These are phyloP conservation scores for Amphimedon queenslandica DNA, from an alignment of 37 sponge, comb jelly and placozoan genomes.

Conservation along the genomic window DNA sequence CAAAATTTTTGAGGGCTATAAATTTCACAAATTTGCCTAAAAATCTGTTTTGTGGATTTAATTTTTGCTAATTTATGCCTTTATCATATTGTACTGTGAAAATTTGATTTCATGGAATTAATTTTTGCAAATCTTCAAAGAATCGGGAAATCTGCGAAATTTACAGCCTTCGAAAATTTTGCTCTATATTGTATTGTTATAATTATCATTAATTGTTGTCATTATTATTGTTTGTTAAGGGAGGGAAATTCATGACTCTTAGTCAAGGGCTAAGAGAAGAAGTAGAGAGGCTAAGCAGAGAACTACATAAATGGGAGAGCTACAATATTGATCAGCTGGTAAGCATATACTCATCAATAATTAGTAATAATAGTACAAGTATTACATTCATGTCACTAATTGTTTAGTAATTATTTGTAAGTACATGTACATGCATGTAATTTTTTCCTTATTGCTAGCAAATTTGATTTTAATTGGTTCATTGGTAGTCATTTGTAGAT, in stretches of 20 bases:
- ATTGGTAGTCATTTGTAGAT: too few species aligned
- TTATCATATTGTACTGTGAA: too few species aligned
- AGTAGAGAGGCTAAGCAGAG: constrained; percentile 54
- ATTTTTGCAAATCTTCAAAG: too few species aligned
- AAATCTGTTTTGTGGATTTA: too few species aligned
- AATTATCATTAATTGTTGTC: background rate
- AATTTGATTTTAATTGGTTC: too few species aligned
- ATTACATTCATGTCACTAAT: background rate
- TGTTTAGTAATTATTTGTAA: background rate
- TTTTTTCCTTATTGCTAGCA: background rate
- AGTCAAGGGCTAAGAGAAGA: constrained; percentile 74
- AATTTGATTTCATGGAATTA: too few species aligned
- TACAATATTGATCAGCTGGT: constrained; percentile 84
- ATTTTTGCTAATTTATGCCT: too few species aligned
- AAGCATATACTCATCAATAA: background rate
- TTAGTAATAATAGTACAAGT: background rate
- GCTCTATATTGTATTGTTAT: too few species aligned
- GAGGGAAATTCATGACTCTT: constrained; percentile 61
- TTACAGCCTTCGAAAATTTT: too few species aligned
- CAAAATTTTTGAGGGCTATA: too few species aligned
- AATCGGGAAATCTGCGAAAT: too few species aligned
- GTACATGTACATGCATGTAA: constrained; percentile 2
- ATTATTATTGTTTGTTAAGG: constrained; percentile 1
- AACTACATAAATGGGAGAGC: constrained; percentile 63
- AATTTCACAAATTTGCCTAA: too few species aligned